Conservation (phyloP, 1,140 invertebrate genomes). For the Ceratina calcarata region DNA sequence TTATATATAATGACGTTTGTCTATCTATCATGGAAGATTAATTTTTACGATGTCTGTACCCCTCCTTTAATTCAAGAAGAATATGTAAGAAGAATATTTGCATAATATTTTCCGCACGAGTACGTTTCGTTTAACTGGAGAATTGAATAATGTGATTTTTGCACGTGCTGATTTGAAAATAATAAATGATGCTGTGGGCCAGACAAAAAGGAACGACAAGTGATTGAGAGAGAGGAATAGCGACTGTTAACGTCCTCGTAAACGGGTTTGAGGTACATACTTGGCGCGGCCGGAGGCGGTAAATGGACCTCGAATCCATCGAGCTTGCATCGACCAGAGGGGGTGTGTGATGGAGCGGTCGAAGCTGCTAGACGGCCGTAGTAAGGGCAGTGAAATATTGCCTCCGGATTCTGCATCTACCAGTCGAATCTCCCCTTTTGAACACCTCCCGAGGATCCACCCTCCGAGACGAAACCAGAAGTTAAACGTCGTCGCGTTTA, state of each 20-base stretch:
- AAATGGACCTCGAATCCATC: slow-evolving; percentile 43
- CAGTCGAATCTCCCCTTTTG: slow-evolving; percentile 33
- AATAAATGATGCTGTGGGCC: background rate
- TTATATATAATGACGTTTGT: background rate
- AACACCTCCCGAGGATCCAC: slow-evolving; percentile 37
- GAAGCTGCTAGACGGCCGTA: slow-evolving; percentile 44
- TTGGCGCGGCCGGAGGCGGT: slow-evolving; percentile 10
- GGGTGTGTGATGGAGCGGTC: slow-evolving; percentile 17
- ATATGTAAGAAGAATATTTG: no score
- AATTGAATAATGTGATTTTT: background rate
- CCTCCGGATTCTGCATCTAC: slow-evolving; percentile 58
- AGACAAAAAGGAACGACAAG: background rate
- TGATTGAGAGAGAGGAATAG: background rate
- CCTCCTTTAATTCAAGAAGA: background rate
- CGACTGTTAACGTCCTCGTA: background rate
- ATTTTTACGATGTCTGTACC: background rate
- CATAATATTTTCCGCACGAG: background rate
- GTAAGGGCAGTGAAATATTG: slow-evolving; percentile 60
- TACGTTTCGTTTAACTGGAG: background rate
- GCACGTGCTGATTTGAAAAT: background rate
- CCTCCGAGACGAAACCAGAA: slow-evolving; percentile 52
- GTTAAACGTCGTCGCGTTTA: slow-evolving; percentile 60
- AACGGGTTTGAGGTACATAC: background rate
- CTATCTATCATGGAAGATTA: no score
- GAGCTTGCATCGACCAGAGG: slow-evolving; percentile 43